Evolutionary conservation across 2,113 vertebrate genomes (phyloP).

Genomic region (Sander lucioperca): DNA sequence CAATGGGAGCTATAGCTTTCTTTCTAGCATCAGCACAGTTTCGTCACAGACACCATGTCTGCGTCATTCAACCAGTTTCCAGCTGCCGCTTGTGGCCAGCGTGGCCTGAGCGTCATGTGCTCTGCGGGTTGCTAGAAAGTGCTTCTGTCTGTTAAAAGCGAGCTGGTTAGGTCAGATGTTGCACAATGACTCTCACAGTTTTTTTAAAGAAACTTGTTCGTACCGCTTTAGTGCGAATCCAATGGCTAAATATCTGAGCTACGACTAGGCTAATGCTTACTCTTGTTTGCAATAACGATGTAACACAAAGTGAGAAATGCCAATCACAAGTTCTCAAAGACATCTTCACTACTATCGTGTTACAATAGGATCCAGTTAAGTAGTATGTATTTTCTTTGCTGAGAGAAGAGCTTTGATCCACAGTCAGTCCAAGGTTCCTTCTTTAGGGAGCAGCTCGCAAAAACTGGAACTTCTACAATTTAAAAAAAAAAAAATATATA

Average conservation of each 20-base stretch:
- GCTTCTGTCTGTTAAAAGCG: not conserved
- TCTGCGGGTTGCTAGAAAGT: constrained; percentile 42
- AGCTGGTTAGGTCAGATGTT: constrained; percentile 22
- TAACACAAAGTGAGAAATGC: not conserved
- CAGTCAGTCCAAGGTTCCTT: not conserved
- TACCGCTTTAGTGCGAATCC: not conserved
- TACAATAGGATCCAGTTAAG: too few species aligned
- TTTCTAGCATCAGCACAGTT: not conserved
- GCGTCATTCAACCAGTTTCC: not conserved
- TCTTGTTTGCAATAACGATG: not conserved
- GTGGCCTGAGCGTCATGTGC: constrained; percentile 8
- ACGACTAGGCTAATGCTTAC: not conserved
- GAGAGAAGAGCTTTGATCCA: too few species aligned
- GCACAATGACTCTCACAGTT: not conserved
- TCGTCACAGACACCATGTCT: not conserved
- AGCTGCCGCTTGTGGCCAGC: not conserved
- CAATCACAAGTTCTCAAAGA: not conserved
- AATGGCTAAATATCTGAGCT: not conserved
- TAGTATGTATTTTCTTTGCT: too few species aligned
- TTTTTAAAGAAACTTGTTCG: not conserved
- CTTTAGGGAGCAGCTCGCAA: not conserved
- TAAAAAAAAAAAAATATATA: too few species aligned
- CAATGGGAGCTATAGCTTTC: not conserved
- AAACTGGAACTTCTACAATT: not conserved
- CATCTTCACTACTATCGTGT: too few species aligned